Percentiles rank a stretch among this genome's conserved stretches.
Conservation (phyloP, 2,888 invertebrate species). For the Hemistola chrysoprasaria region DNA sequence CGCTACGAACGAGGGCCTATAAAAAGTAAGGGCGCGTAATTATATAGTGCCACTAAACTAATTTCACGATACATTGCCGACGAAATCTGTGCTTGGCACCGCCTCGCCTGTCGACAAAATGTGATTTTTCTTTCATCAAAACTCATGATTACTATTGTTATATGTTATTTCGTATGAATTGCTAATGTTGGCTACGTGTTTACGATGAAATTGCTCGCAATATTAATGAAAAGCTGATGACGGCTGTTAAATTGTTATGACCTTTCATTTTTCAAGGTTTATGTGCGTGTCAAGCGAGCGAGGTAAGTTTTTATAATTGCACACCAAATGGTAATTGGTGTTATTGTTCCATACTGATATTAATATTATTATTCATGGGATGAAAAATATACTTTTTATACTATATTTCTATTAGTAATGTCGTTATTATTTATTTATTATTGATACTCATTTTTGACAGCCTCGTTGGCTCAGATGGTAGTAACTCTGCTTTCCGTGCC, state of each 20-base stretch:
- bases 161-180: slow-evolving; percentile 75
- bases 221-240: slow-evolving; percentile 59
- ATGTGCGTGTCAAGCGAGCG: slow-evolving; percentile 31
- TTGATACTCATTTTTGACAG: no score
- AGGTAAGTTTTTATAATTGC: slow-evolving; percentile 36
- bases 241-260: slow-evolving; percentile 47
- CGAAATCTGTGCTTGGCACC: slow-evolving; percentile 81
- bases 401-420: no score
- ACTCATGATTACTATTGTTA: slow-evolving; percentile 76
- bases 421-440: no score
- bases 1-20: slow-evolving; percentile 50
- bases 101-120: slow-evolving; percentile 66
- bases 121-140: slow-evolving; percentile 72
- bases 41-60: slow-evolving; percentile 82
- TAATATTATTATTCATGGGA: no score
- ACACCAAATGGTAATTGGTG: slow-evolving; percentile 24
- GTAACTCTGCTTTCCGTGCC: no score
- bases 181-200: slow-evolving; percentile 62
- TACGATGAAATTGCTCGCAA: slow-evolving; percentile 49
- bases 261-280: slow-evolving; percentile 52
- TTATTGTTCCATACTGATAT: slow-evolving; percentile 23
- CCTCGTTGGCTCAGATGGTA: no score
- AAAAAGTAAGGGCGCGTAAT: slow-evolving; percentile 79
- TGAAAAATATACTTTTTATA: no score
- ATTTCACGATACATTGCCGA: slow-evolving; percentile 82